Evolutionary conservation across 2,888 invertebrate genomes (phyloP).

Genomic region (Pinctada fucata): DNA sequence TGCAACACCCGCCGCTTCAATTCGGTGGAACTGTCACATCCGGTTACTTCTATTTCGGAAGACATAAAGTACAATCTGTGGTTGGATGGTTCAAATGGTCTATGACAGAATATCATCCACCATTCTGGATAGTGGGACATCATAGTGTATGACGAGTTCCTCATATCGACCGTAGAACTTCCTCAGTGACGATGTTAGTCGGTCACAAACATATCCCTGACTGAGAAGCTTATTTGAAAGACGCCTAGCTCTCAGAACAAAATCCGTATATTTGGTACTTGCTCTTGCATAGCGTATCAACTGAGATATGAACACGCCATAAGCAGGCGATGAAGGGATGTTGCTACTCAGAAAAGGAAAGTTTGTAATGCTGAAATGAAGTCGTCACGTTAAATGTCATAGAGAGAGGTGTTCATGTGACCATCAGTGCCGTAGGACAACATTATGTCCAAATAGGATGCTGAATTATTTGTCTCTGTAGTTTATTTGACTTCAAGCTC

Average conservation of each 20-base stretch:
- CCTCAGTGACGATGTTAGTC: background rate
- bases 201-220: background rate
- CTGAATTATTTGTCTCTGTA: background rate
- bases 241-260: background rate
- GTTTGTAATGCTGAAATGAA: background rate
- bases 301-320: background rate
- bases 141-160: background rate
- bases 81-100: too few species aligned
- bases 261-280: background rate
- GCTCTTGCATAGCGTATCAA: background rate
- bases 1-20: background rate
- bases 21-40: too few species aligned
- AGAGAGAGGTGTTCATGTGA: background rate
- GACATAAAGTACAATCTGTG: too few species aligned
- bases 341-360: background rate
- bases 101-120: background rate
- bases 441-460: background rate
- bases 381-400: slow-evolving; percentile 2
- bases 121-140: background rate
- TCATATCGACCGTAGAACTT: background rate
- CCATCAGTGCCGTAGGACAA: background rate
- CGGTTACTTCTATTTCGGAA: too few species aligned
- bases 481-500: too few species aligned
- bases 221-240: background rate
- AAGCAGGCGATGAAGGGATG: background rate